Evolutionary conservation across 2,113 vertebrate genomes (phyloP), one percentile per base, ranked within the genome.

Genomic region (Toxotes chatareus): DNA sequence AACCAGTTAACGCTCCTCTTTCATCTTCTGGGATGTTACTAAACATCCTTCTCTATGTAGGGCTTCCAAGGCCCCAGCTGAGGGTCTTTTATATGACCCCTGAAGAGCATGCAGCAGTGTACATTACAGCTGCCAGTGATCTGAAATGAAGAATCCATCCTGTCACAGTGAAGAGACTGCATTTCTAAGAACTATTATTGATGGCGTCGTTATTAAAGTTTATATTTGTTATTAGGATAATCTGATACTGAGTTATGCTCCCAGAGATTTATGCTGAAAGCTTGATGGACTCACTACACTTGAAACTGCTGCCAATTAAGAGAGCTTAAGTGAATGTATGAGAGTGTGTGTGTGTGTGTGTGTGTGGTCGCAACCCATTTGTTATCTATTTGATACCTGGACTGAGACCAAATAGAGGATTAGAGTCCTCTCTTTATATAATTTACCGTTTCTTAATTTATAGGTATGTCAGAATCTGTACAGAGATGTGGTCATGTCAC

Each of bases 401-500:
- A 92, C 67, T 81, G 83, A 91, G 93, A 93, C 94, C 94, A 95
- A 94, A 93, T 81, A 57, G 72, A 79, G 75, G 62, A 73, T 76
- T 68, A n/a, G 49, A 90, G 66, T 79, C 56, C 67, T 81, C 49
- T 74, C 46, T 84, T 77, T 86, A 64, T 83, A 84, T 84, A 78
- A 75, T 89, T 77, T 68, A 67, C 51, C 61, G n/a, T 47, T 62
- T 80, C 7, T 79, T 70, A 42, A 79, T 86, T 79, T 89, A 63
- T 73, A 86, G 19, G 27, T 42, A 49, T 69, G 51, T 34, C 64
- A 72, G 42, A 59, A 65, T 63, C 42, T 65, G 62, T 82, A 64
- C 32, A 63, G 55, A 42, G 14, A 73, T 44, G 19, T 56, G 36
- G 36, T 63, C 40, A 72, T 67, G 57, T 86, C 66, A 79, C 80